These are phyloP conservation scores for Rhodeus uyekii DNA, from an alignment of 2,797 vertebrate genomes.

Conservation along the genomic window DNA sequence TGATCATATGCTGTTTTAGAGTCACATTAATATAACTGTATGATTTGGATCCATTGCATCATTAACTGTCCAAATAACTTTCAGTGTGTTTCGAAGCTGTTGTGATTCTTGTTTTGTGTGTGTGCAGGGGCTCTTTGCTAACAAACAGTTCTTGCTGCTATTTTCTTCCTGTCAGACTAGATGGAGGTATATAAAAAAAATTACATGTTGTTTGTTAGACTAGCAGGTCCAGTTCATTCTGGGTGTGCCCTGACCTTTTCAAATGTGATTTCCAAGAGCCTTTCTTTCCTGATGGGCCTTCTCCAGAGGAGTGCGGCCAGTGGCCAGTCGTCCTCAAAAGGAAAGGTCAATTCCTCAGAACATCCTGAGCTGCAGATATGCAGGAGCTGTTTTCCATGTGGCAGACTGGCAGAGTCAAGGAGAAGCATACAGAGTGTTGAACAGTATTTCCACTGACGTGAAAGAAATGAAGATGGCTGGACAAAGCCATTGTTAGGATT, in stretches of 20 bases:
- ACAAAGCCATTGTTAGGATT: constrained; percentile 11
- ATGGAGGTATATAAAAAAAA: constrained; percentile 38
- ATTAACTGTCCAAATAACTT: too few species aligned
- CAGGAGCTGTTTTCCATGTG: neutral
- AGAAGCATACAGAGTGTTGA: constrained; percentile 15
- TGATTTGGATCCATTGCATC: too few species aligned
- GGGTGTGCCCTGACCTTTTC: constrained; percentile 53
- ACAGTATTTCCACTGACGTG: neutral
- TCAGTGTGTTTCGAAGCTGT: too few species aligned
- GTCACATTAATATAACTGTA: too few species aligned
- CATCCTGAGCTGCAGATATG: constrained; percentile 27
- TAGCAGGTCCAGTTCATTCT: constrained; percentile 32
- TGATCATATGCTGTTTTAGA: too few species aligned
- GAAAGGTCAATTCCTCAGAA: constrained; percentile 55
- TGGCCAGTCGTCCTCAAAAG: constrained; percentile 37
- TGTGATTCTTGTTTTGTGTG: too few species aligned
- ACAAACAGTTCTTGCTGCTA: neutral
- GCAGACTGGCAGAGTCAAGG: constrained; percentile 20
- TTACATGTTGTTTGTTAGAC: constrained; percentile 43
- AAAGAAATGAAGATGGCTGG: neutral
- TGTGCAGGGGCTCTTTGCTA: too few species aligned
- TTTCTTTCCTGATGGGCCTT: constrained; percentile 46
- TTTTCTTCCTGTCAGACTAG: neutral
- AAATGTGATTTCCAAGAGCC: constrained; percentile 42
- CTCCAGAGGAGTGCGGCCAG: constrained; percentile 36